Conservation (phyloP, 2,113 vertebrate species). For the Onychostruthus taczanowskii region DNA sequence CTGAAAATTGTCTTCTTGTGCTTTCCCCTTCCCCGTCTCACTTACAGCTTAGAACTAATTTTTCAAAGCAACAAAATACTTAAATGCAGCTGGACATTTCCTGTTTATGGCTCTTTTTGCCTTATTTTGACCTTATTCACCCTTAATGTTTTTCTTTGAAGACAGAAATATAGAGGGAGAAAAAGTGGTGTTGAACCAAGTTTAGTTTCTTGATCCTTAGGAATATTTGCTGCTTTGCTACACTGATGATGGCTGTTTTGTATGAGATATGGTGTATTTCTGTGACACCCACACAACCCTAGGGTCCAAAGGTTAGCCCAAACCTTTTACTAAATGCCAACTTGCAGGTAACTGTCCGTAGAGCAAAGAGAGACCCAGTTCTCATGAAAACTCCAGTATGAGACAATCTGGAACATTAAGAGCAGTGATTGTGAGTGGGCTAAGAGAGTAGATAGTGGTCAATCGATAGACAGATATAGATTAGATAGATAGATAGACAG, state of each 20-base stretch:
- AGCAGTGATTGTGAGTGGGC: not conserved
- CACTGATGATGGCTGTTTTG: not conserved
- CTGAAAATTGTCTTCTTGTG: accelerated
- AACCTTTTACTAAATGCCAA: not conserved
- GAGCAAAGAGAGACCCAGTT: not conserved
- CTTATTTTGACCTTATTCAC: not conserved
- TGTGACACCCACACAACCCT: not conserved
- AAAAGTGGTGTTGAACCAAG: not conserved
- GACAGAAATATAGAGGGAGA: not conserved
- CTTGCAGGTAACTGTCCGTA: accelerated
- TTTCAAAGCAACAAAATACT: not conserved
- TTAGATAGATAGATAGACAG: not conserved
- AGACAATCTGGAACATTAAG: not conserved
- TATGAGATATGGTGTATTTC: not conserved
- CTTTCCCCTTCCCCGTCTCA: not conserved
- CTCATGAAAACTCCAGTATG: not conserved
- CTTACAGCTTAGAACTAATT: not conserved
- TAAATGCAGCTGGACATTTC: not conserved
- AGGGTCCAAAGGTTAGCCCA: not conserved
- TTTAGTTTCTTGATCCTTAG: not conserved
- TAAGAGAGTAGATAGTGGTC: not conserved
- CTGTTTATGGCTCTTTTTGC: not conserved
- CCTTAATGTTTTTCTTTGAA: not conserved
- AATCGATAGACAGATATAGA: not conserved
- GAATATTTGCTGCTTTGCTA: not conserved